Evolutionary conservation across 2,888 invertebrate species (phyloP).

Genomic region (Tanaodytes sp.): DNA sequence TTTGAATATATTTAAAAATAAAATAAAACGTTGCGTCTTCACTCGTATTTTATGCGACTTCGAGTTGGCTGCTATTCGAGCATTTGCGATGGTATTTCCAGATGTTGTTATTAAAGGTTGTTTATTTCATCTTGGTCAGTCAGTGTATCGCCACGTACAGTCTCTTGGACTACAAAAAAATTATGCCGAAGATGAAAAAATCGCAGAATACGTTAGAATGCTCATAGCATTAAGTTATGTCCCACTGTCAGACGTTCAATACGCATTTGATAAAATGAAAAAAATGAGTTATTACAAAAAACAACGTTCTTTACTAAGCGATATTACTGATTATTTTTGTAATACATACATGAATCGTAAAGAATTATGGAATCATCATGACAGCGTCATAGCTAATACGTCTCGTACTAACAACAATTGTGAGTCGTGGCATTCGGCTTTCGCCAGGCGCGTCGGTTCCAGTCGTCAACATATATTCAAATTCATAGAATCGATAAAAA

Average conservation of each 20-base stretch:
- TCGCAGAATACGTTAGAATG: background rate
- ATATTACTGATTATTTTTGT: too few species aligned
- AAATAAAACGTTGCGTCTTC: background rate
- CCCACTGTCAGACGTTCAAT: background rate
- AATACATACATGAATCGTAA: too few species aligned
- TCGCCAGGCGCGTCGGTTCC: too few species aligned
- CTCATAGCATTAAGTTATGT: background rate
- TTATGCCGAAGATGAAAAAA: conserved; percentile 1
- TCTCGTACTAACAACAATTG: too few species aligned
- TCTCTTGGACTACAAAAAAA: background rate
- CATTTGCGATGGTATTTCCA: background rate
- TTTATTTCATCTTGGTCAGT: background rate
- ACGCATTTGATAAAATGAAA: conserved; percentile 1
- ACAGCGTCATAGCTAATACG: too few species aligned
- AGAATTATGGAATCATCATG: too few species aligned
- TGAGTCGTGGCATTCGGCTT: too few species aligned
- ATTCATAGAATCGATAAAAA: too few species aligned
- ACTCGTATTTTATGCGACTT: background rate
- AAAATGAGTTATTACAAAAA: too few species aligned
- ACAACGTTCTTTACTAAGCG: too few species aligned
- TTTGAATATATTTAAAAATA: background rate
- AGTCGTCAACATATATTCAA: too few species aligned
- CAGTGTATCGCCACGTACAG: conserved; percentile 5
- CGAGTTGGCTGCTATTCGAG: background rate
- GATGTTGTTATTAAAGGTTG: background rate